phyloP scores from a whole-genome alignment of 2,888 invertebrate genomes.

The Rhamnusium bicolor region DNA sequence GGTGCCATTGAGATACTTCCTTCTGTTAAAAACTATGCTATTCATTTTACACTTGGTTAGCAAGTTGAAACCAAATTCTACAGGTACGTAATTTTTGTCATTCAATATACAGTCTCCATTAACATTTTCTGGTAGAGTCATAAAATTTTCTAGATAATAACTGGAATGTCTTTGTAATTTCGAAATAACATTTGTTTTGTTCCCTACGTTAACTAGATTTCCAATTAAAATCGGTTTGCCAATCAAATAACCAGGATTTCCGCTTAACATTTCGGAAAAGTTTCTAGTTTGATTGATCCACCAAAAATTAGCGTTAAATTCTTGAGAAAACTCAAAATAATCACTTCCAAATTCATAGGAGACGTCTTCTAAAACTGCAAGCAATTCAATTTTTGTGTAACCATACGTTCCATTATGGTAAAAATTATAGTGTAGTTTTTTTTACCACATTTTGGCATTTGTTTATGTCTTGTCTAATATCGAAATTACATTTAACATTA shows the following conservation, averaged over 20 bases:
- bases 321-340: constrained; percentile 54
- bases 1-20: constrained; percentile 53
- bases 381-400: constrained; percentile 65
- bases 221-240: constrained; percentile 78
- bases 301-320: constrained; percentile 62
- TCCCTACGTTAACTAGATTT: constrained; percentile 65
- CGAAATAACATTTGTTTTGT: constrained; percentile 51
- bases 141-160: constrained; percentile 62
- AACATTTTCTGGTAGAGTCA: constrained; percentile 69
- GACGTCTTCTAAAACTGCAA: constrained; percentile 58
- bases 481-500: constrained; percentile 51
- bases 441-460: constrained; percentile 65
- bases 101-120: constrained; percentile 71
- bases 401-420: constrained; percentile 71
- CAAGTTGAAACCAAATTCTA: constrained; percentile 73
- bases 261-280: constrained; percentile 73
- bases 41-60: constrained; percentile 70
- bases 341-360: constrained; percentile 52
- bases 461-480: constrained; percentile 47
- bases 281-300: constrained; percentile 64
- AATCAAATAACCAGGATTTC: constrained; percentile 83
- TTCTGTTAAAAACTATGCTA: constrained; percentile 39
- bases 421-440: constrained; percentile 65
- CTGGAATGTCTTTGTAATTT: constrained; percentile 54
- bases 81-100: constrained; percentile 64